Percentiles rank a stretch among this genome's conserved stretches.
These are phyloP conservation scores for Cryptops parisi DNA, from an alignment of 2,888 invertebrate species.

Conservation along the genomic window DNA sequence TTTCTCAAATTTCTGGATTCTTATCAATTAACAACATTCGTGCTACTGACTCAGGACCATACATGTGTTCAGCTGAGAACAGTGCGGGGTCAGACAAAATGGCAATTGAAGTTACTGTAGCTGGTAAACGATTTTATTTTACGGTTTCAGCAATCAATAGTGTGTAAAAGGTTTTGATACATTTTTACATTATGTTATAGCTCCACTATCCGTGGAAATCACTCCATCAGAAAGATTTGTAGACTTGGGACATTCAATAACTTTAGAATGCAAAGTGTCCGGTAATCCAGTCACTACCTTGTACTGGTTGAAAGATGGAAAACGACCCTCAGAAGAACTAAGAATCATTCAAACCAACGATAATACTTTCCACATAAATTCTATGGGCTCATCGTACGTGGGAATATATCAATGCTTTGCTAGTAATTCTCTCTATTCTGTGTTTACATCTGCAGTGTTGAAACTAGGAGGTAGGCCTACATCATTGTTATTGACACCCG, in stretches of 20 bases:
- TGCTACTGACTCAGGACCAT: constrained; percentile 4
- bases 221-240: neutral
- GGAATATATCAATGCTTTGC: constrained; percentile 9
- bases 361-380: neutral
- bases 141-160: neutral
- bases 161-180: neutral
- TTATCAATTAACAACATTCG: no score
- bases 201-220: neutral
- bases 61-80: neutral
- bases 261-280: neutral
- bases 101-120: neutral
- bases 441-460: neutral
- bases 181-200: no score
- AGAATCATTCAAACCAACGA: neutral
- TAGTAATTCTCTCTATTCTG: neutral
- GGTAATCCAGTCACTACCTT: neutral
- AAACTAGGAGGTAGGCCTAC: constrained; percentile 5
- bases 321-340: neutral
- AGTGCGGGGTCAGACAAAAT: neutral
- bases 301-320: constrained; percentile 6
- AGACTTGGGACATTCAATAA: neutral
- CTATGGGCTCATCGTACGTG: neutral
- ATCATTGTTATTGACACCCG: no score
- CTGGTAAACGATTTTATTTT: neutral
- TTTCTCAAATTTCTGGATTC: no score